These are phyloP conservation scores for Heloderma charlesbogerti DNA, from an alignment of 2,113 vertebrate species.

Conservation along the genomic window DNA sequence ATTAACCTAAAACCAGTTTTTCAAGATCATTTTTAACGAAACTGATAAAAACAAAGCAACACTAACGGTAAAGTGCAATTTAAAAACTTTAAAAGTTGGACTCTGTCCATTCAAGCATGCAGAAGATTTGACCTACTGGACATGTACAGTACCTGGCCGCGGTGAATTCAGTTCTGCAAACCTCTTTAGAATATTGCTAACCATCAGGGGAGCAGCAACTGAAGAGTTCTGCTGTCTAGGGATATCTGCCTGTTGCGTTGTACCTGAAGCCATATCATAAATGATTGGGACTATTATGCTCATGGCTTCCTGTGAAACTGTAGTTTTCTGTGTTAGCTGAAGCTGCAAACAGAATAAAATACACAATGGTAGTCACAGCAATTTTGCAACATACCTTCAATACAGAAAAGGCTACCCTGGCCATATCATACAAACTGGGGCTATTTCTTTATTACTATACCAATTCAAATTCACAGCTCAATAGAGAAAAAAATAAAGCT, in stretches of 20 bases:
- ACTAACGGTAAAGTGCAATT: conserved; percentile 53
- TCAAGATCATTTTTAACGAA: conserved; percentile 38
- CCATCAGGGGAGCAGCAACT: conserved; percentile 95
- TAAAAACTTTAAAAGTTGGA: conserved; percentile 37
- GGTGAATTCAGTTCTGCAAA: conserved; percentile 97
- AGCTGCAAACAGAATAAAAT: conserved; percentile 79
- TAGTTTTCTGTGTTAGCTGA: conserved; percentile 95
- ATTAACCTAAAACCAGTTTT: conserved; percentile 38
- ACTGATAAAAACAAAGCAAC: conserved; percentile 47
- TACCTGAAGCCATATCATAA: conserved; percentile 98
- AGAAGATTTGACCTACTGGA: conserved; percentile 76
- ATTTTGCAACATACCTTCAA: neutral
- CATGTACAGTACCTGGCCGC: conserved; percentile 88
- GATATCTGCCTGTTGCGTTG: conserved; percentile 99
- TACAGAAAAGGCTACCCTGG: neutral
- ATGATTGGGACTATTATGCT: conserved; percentile 99
- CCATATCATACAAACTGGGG: neutral
- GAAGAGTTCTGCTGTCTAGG: conserved; percentile 98
- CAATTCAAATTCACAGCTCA: neutral
- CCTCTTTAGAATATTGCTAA: conserved; percentile 97
- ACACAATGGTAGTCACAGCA: neutral
- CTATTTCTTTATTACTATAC: neutral
- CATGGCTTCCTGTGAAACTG: conserved; percentile 90
- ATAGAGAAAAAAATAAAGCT: neutral
- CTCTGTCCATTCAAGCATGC: conserved; percentile 24